phyloP scores from a whole-genome alignment of 1,140 invertebrate genomes.

The Sipha flava region DNA sequence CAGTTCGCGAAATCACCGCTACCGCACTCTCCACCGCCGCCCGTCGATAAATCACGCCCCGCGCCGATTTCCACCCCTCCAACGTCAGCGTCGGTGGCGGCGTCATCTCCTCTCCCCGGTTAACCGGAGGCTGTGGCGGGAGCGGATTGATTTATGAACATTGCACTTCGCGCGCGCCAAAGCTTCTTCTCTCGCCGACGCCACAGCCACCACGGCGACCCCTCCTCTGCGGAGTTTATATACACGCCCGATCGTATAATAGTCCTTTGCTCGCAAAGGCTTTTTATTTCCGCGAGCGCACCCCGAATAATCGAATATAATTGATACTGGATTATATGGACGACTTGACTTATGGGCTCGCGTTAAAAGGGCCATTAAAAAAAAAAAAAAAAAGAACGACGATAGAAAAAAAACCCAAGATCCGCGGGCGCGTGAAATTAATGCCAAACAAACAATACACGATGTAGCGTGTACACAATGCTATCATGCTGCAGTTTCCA shows the following conservation, averaged over 20 bases:
- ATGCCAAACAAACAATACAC: neutral
- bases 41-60: constrained; percentile 30
- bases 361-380: constrained; percentile 31
- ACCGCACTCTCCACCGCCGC: neutral
- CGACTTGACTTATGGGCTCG: constrained; percentile 26
- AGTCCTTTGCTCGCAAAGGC: neutral
- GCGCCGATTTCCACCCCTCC: neutral
- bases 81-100: neutral
- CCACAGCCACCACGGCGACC: neutral
- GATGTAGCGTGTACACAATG: neutral
- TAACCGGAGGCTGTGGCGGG: constrained; percentile 11
- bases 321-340: constrained; percentile 29
- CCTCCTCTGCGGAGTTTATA: neutral
- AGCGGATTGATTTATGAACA: constrained; percentile 30
- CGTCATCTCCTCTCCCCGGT: neutral
- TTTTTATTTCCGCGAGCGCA: neutral
- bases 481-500: neutral
- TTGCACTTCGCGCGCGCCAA: constrained; percentile 25
- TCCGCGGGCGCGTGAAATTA: neutral
- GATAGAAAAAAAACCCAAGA: neutral
- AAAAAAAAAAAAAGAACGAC: neutral
- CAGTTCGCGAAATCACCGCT: constrained; percentile 25
- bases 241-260: constrained; percentile 1
- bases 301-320: constrained; percentile 31
- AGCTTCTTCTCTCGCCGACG: constrained; percentile 15